Evolutionary conservation across 2,797 vertebrate species (phyloP).

Genomic region (Sciaenops ocellatus): DNA sequence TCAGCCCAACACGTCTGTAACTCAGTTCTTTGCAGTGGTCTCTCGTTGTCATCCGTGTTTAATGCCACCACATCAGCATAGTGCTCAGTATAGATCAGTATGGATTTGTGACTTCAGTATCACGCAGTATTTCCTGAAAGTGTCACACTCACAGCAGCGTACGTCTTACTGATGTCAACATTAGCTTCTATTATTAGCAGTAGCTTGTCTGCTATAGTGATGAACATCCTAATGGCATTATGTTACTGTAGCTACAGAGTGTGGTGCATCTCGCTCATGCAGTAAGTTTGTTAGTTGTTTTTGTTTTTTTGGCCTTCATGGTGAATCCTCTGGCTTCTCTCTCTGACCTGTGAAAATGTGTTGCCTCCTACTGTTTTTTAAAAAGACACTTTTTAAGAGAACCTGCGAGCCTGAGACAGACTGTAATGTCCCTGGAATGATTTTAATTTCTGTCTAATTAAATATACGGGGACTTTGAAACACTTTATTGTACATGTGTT

Average conservation of each 20-base stretch:
- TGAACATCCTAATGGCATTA: conserved; percentile 26
- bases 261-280: conserved; percentile 44
- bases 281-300: conserved; percentile 32
- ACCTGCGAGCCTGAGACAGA: conserved; percentile 19
- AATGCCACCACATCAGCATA: conserved; percentile 27
- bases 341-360: conserved; percentile 49
- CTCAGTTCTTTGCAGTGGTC: conserved; percentile 21
- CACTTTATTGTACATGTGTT: conserved; percentile 32
- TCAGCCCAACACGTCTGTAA: neutral
- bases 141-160: conserved; percentile 32
- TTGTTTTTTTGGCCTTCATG: conserved; percentile 34
- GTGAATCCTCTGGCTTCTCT: conserved; percentile 28
- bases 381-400: conserved; percentile 39
- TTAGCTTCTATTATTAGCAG: conserved; percentile 38
- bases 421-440: conserved; percentile 39
- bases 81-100: conserved; percentile 31
- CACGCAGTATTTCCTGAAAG: conserved; percentile 22
- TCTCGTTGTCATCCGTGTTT: conserved; percentile 28
- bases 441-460: conserved; percentile 48
- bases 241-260: conserved; percentile 35
- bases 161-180: conserved; percentile 44
- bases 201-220: conserved; percentile 56
- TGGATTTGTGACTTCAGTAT: conserved; percentile 31
- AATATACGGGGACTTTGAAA: conserved; percentile 40
- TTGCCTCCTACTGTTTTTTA: conserved; percentile 45